A percentile compares a stretch with the other conserved stretches of the same genome.
Conservation (phyloP, 1,140 invertebrate genomes). For the Drosophila grimshawi region DNA sequence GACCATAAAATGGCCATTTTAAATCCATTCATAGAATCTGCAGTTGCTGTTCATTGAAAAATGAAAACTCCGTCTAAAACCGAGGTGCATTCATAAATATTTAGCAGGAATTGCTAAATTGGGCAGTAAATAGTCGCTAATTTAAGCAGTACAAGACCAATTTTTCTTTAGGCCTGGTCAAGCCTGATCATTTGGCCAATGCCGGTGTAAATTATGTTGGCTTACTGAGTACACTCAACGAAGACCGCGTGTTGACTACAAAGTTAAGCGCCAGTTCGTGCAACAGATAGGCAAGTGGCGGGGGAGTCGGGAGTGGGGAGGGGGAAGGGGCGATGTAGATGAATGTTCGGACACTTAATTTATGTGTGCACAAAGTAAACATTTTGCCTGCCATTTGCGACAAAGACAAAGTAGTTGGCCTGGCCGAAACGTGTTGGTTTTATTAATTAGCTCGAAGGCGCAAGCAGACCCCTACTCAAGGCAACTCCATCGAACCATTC, state of each 20-base stretch:
- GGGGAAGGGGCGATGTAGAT: not conserved
- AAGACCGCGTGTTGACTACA: conserved; percentile 31
- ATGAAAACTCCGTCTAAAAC: conserved; percentile 32
- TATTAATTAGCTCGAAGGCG: conserved; percentile 63
- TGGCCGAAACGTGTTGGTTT: conserved; percentile 61
- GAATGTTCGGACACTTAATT: conserved; percentile 55
- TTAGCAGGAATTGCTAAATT: conserved; percentile 74
- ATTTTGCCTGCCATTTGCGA: conserved; percentile 76
- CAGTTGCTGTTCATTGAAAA: conserved; percentile 47
- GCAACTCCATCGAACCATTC: no score
- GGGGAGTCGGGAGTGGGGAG: not conserved
- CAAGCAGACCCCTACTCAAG: not conserved
- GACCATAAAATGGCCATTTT: conserved; percentile 7
- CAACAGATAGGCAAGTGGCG: conserved; percentile 10
- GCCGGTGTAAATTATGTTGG: conserved; percentile 62
- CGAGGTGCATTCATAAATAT: conserved; percentile 77
- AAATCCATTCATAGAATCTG: conserved; percentile 57
- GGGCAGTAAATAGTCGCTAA: conserved; percentile 74
- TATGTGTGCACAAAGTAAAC: conserved; percentile 71
- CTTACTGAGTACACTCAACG: conserved; percentile 17
- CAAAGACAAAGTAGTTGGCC: conserved; percentile 73
- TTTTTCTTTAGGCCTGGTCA: conserved; percentile 50
- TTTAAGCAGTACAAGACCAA: conserved; percentile 62
- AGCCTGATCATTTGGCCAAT: conserved; percentile 15
- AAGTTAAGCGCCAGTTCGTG: conserved; percentile 68